These are phyloP conservation scores for Epinotia demarniana DNA, from an alignment of 2,888 invertebrate genomes.

Conservation along the genomic window DNA sequence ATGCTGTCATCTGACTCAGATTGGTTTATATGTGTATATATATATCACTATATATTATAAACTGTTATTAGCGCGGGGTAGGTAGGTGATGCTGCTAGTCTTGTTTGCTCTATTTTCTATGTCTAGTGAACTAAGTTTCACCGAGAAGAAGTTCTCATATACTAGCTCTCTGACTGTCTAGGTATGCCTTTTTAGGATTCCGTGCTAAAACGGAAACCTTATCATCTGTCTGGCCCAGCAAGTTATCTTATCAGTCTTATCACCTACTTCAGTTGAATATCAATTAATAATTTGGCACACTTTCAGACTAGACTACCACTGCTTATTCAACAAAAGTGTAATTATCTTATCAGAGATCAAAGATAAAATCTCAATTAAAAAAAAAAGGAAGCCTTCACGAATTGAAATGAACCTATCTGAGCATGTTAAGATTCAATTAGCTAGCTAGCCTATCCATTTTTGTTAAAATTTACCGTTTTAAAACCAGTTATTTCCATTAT, in stretches of 20 bases:
- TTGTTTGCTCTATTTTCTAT: background rate
- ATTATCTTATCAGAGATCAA: background rate
- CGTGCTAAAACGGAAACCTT: background rate
- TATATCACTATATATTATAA: no score
- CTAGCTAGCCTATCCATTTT: background rate
- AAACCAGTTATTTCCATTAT: background rate
- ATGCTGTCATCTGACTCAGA: no score
- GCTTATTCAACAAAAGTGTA: background rate
- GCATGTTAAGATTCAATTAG: no score
- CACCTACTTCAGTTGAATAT: background rate
- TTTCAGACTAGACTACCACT: background rate
- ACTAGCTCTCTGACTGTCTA: no score
- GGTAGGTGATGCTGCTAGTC: background rate
- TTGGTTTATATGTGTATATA: no score
- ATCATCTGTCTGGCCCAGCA: background rate
- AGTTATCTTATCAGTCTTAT: background rate
- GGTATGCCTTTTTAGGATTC: background rate
- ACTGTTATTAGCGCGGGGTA: background rate
- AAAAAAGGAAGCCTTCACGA: background rate
- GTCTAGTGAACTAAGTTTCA: background rate
- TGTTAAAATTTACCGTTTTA: background rate
- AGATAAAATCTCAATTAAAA: background rate
- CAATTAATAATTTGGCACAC: background rate
- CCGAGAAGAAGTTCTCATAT: background rate
- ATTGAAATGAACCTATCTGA: no score